Conservation (phyloP, 2,888 invertebrate species). For the Chalcosyrphus nemorum region DNA sequence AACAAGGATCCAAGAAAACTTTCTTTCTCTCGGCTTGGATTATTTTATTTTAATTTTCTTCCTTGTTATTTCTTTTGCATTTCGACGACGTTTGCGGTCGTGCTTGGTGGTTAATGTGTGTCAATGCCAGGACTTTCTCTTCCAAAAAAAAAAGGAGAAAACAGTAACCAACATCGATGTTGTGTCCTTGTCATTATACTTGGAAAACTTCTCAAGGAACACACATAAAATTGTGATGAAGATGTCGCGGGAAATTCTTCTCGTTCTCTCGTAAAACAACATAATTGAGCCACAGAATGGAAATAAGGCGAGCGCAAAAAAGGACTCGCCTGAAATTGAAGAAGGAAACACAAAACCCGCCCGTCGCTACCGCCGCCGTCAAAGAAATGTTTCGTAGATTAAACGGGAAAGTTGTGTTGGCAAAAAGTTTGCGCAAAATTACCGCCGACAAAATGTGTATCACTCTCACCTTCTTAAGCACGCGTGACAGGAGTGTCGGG, state of each 20-base stretch:
- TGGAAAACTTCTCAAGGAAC: slow-evolving; percentile 21
- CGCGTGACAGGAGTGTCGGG: background rate
- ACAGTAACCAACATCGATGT: slow-evolving; percentile 12
- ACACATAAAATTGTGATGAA: slow-evolving; percentile 22
- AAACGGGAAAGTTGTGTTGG: slow-evolving; percentile 22
- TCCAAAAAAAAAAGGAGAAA: background rate
- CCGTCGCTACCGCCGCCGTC: no score
- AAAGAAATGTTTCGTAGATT: slow-evolving; percentile 23
- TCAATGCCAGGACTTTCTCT: slow-evolving; percentile 26
- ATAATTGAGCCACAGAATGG: slow-evolving; percentile 45
- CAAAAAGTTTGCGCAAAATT: slow-evolving; percentile 28
- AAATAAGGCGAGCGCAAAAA: background rate
- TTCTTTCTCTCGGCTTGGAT: background rate
- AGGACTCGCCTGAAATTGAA: background rate
- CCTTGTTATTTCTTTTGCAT: background rate
- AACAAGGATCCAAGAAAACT: slow-evolving; percentile 33
- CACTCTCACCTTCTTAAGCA: slow-evolving; percentile 32
- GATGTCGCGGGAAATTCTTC: slow-evolving; percentile 15
- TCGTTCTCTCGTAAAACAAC: slow-evolving; percentile 15
- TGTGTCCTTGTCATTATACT: slow-evolving; percentile 32
- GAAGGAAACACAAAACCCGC: background rate
- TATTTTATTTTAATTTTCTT: slow-evolving; percentile 6
- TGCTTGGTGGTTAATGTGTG: slow-evolving; percentile 22
- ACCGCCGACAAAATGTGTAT: slow-evolving; percentile 18
- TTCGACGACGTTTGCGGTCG: background rate